A percentile compares a stretch with the other conserved stretches of the same genome.
These are phyloP conservation scores for Pegea sp. DNA, from an alignment of 23 tunicate genomes.

Conservation along the genomic window DNA sequence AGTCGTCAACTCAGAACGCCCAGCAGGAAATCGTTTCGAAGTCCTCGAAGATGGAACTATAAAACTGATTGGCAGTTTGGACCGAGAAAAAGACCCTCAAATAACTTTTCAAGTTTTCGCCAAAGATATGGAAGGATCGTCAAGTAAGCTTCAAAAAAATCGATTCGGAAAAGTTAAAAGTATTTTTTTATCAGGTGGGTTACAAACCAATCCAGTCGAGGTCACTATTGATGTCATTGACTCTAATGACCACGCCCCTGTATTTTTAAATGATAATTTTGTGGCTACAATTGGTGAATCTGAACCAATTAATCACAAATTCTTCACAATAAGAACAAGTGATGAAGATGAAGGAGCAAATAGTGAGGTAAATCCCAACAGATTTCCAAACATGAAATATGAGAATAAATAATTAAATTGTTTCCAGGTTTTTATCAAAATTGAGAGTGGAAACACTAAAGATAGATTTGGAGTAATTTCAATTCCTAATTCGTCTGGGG, in stretches of 20 bases:
- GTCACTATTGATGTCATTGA: constrained; percentile 32
- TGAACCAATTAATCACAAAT: not conserved
- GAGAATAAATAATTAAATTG: not conserved
- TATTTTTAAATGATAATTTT: constrained; percentile 5
- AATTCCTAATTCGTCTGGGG: constrained; percentile 9
- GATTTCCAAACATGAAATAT: too few relatives aligned
- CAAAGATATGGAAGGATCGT: constrained; percentile 8
- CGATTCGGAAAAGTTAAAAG: too few relatives aligned
- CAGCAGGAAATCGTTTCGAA: constrained; percentile 12
- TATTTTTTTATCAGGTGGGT: too few relatives aligned
- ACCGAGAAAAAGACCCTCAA: constrained; percentile 19
- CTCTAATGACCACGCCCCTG: constrained; percentile 57
- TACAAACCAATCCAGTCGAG: too few relatives aligned
- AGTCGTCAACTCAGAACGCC: constrained; percentile 1
- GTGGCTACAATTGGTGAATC: constrained; percentile 19
- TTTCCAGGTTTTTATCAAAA: constrained; percentile 27
- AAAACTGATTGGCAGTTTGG: constrained; percentile 17
- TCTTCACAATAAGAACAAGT: constrained; percentile 12
- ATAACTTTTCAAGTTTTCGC: constrained; percentile 31
- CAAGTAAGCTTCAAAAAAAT: not conserved
- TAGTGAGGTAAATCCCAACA: constrained; percentile 15
- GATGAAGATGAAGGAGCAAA: constrained; percentile 48
- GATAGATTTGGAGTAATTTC: constrained; percentile 16
- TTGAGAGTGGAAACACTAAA: constrained; percentile 18
- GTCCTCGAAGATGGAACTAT: constrained; percentile 11